Evolutionary conservation across 2,113 vertebrate genomes (phyloP), one percentile per base, ranked within the genome.

Genomic region (Nicator chloris): DNA sequence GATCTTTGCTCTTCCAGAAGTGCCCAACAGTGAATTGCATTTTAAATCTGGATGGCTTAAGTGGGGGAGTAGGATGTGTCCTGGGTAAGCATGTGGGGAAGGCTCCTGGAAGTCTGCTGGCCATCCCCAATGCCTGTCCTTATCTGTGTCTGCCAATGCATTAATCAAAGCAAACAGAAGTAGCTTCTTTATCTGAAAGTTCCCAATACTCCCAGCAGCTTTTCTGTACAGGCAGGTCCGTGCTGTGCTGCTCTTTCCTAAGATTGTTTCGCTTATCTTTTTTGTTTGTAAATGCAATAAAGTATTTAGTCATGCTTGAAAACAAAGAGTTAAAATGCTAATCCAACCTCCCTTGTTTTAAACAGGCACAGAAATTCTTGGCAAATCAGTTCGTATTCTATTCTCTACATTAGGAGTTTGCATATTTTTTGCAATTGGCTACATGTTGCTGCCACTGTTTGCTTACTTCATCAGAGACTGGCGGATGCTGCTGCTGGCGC

Each of bases 381-480:
- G 98, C 95, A 98, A 98, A 87, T 97, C 97, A 27, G 65, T 98
- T 63, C 98, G 99, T 70, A 98, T 98, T 47, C 60, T 99, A 76
- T 99, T 98, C 96, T 98, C 98, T 91, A 99, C 99, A 0, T 95
- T 98, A 87, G 99, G 99, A 53, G 97, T 98, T 76, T 98, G 98
- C 96, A 88, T 98, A 83, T 99, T 98, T 97, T 99, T 98, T 91
- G 98, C 97, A 6, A 40, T 96, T 49, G 99, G 99, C 96, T 99
- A 98, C 98, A 99, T 99, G 98, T 56, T 99, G 93, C 97, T 99
- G 93, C 99, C 99, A 0, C 86, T 99, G 75, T 91, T 98, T 59
- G 99, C 98, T 61, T 99, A 98, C 97, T 98, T 98, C 96, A 94
- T 99, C 95, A 97, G 99, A 98, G 98, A 98, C 91, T 99, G 99